Evolutionary conservation across 2,113 vertebrate species (phyloP).

Genomic region (Peromyscus leucopus): DNA sequence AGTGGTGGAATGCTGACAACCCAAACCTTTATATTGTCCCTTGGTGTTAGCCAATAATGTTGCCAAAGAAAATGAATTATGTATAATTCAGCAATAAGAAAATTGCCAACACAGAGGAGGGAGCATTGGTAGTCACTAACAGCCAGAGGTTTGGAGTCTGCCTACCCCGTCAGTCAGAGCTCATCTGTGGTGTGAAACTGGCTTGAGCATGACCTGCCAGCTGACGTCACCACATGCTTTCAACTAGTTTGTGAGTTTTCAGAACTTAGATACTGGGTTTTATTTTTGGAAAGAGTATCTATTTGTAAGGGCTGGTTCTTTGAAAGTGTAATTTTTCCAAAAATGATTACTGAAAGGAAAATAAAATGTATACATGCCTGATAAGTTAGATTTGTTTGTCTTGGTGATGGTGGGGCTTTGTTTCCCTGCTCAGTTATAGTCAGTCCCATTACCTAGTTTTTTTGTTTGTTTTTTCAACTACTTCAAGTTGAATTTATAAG

Average conservation of each 20-base stretch:
- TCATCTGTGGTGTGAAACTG: constrained; percentile 71
- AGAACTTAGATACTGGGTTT: constrained; percentile 79
- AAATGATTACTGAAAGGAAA: constrained; percentile 79
- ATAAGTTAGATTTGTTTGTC: neutral
- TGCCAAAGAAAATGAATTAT: constrained; percentile 61
- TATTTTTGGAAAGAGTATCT: constrained; percentile 82
- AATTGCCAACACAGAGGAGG: constrained; percentile 41
- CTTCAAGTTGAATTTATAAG: constrained; percentile 77
- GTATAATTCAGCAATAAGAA: constrained; percentile 78
- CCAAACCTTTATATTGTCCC: constrained; percentile 59
- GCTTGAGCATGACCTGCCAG: constrained; percentile 76
- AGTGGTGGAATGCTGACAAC: constrained; percentile 61
- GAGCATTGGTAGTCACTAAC: neutral
- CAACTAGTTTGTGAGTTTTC: constrained; percentile 76
- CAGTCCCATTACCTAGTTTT: constrained; percentile 63
- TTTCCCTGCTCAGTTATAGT: constrained; percentile 73
- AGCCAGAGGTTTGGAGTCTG: constrained; percentile 78
- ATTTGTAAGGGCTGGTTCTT: constrained; percentile 82
- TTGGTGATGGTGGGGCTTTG: constrained; percentile 50
- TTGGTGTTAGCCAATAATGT: constrained; percentile 66
- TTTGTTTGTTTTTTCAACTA: constrained; percentile 55
- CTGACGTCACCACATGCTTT: constrained; percentile 71
- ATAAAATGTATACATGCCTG: constrained; percentile 80
- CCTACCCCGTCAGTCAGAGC: constrained; percentile 65
- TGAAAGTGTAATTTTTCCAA: constrained; percentile 72